phyloP scores from a whole-genome alignment of 2,113 vertebrate species.

The Sphyrna mokarran region DNA sequence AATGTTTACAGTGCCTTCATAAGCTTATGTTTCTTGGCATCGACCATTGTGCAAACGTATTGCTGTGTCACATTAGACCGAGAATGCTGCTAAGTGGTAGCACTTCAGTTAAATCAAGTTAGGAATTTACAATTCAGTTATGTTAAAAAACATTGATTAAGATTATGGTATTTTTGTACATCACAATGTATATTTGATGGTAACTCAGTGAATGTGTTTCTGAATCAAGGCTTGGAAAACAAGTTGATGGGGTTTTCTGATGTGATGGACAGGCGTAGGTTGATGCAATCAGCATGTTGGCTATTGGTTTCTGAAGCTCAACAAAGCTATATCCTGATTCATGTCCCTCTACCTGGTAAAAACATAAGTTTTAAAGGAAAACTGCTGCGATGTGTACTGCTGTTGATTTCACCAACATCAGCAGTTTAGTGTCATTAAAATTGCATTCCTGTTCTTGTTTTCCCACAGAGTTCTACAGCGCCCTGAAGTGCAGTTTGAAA shows the following conservation, averaged over 20 bases:
- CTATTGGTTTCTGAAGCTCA: not conserved
- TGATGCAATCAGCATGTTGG: not conserved
- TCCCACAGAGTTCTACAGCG: not conserved
- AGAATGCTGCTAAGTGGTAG: not conserved
- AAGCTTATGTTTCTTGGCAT: constrained; percentile 1
- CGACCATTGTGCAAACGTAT: too few species aligned
- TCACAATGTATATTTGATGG: not conserved
- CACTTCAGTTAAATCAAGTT: not conserved
- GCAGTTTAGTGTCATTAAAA: constrained; percentile 12
- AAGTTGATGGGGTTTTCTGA: not conserved
- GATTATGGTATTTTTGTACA: too few species aligned
- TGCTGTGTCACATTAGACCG: not conserved
- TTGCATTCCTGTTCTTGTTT: not conserved
- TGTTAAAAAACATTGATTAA: not conserved
- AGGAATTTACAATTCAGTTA: not conserved
- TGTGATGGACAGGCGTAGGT: not conserved
- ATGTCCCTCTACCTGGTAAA: not conserved
- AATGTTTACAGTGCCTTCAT: not conserved
- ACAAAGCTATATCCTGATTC: not conserved
- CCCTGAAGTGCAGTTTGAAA: constrained; percentile 20
- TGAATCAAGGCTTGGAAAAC: not conserved
- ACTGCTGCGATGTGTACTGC: not conserved
- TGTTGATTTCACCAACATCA: not conserved
- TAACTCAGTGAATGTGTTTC: not conserved
- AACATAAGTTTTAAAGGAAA: not conserved